Evolutionary conservation across 2,888 invertebrate genomes (phyloP).

Genomic region (Drosophila trichaetosa): DNA sequence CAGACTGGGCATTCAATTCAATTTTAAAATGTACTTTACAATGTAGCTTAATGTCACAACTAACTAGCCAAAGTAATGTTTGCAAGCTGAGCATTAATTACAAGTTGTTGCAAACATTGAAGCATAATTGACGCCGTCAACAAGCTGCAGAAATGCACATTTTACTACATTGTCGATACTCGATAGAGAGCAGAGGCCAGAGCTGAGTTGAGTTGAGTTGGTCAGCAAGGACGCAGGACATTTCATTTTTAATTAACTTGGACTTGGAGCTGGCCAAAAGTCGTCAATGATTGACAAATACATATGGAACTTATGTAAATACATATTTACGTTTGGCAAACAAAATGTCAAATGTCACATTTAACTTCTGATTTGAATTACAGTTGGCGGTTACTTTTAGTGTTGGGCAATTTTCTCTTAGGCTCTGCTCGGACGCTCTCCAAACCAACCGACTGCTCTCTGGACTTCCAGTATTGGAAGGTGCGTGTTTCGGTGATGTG

Average conservation of each 20-base stretch:
- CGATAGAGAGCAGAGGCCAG: neutral
- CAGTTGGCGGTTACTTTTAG: constrained; percentile 32
- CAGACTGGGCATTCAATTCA: neutral
- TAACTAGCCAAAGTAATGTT: neutral
- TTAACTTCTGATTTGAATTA: constrained; percentile 34
- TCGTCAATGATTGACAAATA: constrained; percentile 16
- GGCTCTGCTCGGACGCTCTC: neutral
- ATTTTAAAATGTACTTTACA: neutral
- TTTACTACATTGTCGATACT: constrained; percentile 61
- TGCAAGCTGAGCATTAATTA: constrained; percentile 23
- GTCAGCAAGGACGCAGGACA: neutral
- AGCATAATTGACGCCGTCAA: constrained; percentile 4
- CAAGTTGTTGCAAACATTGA: constrained; percentile 23
- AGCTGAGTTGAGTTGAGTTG: neutral
- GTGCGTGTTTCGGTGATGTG: neutral
- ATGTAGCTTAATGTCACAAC: neutral
- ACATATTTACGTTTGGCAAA: constrained; percentile 5
- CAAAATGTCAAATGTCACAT: constrained; percentile 31
- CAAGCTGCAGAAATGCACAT: constrained; percentile 32
- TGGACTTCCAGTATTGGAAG: constrained; percentile 40
- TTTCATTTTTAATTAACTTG: constrained; percentile 32
- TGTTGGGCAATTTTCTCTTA: constrained; percentile 45
- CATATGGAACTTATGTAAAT: neutral
- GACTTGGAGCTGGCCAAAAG: neutral
- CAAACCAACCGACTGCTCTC: constrained; percentile 6